Conservation (phyloP, 2,797 vertebrate genomes). For the Hemitrygon akajei region DNA sequence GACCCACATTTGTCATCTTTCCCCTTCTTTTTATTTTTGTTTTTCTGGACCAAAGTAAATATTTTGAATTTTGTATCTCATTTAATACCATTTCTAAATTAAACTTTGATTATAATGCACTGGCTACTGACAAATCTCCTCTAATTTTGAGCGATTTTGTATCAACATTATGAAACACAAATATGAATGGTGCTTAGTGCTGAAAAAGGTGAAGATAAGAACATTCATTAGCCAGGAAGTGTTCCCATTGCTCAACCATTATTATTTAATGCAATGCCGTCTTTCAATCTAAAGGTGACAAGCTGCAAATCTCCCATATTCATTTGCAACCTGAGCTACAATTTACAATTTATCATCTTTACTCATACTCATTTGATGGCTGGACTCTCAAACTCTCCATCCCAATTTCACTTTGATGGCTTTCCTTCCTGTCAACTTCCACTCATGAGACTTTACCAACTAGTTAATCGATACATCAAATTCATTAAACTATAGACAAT, state of each 20-base stretch:
- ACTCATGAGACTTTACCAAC: neutral
- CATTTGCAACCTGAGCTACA: neutral
- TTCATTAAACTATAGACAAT: too few species aligned
- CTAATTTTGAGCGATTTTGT: neutral
- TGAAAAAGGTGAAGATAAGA: neutral
- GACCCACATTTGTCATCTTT: slow-evolving; percentile 97
- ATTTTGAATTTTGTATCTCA: neutral
- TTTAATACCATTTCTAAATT: neutral
- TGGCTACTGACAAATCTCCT: neutral
- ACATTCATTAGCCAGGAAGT: neutral
- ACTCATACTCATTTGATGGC: neutral
- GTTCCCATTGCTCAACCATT: neutral
- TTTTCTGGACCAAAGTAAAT: slow-evolving; percentile 64
- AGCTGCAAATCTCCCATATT: neutral
- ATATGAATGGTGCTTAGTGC: neutral
- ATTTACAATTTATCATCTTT: neutral
- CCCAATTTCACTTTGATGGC: neutral
- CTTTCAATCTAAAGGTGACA: neutral
- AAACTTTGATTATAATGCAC: neutral
- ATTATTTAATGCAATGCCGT: neutral
- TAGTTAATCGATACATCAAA: neutral
- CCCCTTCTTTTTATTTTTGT: slow-evolving; percentile 93
- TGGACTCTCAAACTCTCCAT: neutral
- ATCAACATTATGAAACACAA: neutral
- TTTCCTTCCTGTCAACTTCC: neutral